A percentile compares a stretch with the other conserved stretches of the same genome.
phyloP scores from a whole-genome alignment of 2,797 vertebrate species.

The Lemur catta region DNA sequence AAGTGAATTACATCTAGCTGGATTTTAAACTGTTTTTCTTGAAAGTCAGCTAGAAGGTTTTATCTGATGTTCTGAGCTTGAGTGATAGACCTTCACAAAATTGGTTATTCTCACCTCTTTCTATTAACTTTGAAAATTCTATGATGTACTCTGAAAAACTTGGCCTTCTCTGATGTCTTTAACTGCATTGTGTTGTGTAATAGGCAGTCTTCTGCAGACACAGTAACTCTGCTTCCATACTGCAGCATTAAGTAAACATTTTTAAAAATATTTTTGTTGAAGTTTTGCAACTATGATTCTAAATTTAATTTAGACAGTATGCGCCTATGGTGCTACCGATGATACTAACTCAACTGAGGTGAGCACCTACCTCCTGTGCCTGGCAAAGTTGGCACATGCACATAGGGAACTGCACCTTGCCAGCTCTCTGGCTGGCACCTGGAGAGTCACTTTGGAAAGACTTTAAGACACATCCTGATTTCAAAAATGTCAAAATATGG shows the following conservation, averaged over 20 bases:
- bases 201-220: not conserved
- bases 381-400: not conserved
- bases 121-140: not conserved
- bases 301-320: not conserved
- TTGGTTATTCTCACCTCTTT: not conserved
- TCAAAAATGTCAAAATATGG: not conserved
- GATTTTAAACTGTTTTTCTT: constrained; percentile 45
- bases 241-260: not conserved
- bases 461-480: not conserved
- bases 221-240: not conserved
- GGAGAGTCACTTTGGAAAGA: not conserved
- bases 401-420: not conserved
- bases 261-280: not conserved
- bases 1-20: not conserved
- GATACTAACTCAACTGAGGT: not conserved
- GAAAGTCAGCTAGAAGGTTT: constrained; percentile 12
- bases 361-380: not conserved
- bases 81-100: not conserved
- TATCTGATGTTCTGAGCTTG: not conserved
- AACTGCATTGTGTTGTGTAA: not conserved
- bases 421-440: not conserved
- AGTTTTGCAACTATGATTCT: not conserved
- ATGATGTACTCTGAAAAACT: not conserved
- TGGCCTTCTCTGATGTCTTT: not conserved
- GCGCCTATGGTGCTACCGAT: not conserved